These are phyloP conservation scores for Dastarcus helophoroides DNA, from an alignment of 2,888 invertebrate genomes.

Conservation along the genomic window DNA sequence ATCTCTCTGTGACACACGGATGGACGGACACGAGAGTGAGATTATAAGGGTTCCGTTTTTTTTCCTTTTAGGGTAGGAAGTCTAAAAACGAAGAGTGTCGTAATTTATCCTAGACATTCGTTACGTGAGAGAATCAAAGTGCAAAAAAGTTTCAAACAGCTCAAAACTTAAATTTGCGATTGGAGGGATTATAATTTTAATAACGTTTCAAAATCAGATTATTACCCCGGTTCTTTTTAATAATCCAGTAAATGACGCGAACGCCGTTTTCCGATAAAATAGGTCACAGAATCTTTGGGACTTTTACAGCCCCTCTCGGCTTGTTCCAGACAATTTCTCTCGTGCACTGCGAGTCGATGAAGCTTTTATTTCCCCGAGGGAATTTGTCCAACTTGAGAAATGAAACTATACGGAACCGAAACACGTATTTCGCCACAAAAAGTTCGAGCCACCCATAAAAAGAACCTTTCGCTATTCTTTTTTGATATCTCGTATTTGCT, in stretches of 20 bases:
- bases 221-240: constrained; percentile 22
- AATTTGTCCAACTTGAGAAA: constrained; percentile 31
- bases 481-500: neutral
- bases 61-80: too few species aligned
- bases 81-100: too few species aligned
- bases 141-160: too few species aligned
- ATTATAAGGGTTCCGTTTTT: too few species aligned
- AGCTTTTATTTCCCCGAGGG: constrained; percentile 37
- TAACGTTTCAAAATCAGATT: too few species aligned
- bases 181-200: too few species aligned
- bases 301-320: constrained; percentile 28
- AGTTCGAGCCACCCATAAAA: neutral
- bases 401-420: constrained; percentile 32
- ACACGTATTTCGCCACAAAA: constrained; percentile 33
- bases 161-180: too few species aligned
- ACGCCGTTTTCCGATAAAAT: constrained; percentile 25
- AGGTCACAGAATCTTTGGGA: constrained; percentile 28
- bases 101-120: too few species aligned
- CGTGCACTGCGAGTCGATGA: constrained; percentile 31
- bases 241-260: constrained; percentile 34
- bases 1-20: too few species aligned
- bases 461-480: neutral
- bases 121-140: too few species aligned
- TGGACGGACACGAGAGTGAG: too few species aligned
- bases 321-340: constrained; percentile 36